Evolutionary conservation across 2,888 invertebrate species (phyloP).

Genomic region (Brenthis ino): DNA sequence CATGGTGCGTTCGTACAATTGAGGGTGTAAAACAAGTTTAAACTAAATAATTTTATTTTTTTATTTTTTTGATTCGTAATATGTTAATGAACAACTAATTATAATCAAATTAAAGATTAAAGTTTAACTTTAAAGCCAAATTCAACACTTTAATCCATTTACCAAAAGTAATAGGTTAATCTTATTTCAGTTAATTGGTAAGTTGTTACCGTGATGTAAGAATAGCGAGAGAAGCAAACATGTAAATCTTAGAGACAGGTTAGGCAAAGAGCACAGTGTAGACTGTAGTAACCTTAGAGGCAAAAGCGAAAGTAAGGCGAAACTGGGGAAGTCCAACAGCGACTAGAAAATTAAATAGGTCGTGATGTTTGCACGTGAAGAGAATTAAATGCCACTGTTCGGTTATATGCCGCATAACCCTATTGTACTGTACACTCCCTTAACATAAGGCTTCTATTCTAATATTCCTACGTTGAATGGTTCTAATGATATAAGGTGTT

Average conservation of each 20-base stretch:
- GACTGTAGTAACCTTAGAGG: constrained; percentile 36
- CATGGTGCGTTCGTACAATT: constrained; percentile 1
- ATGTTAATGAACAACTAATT: too few species aligned
- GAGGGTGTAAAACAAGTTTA: too few species aligned
- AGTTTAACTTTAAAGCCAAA: constrained; percentile 29
- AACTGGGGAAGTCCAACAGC: constrained; percentile 56
- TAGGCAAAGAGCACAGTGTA: constrained; percentile 32
- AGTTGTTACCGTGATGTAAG: constrained; percentile 15
- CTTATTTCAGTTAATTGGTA: constrained; percentile 25
- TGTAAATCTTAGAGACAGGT: constrained; percentile 26
- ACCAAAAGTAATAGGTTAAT: constrained; percentile 19
- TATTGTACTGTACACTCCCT: constrained; percentile 6
- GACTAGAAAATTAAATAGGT: constrained; percentile 47
- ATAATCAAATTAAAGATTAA: constrained; percentile 24
- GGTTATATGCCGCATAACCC: constrained; percentile 27
- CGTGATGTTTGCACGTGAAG: constrained; percentile 43
- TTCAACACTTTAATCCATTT: constrained; percentile 26
- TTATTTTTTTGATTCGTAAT: neutral
- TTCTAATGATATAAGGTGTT: constrained; percentile 12
- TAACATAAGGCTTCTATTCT: constrained; percentile 13
- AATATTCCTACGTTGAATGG: neutral
- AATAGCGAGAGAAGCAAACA: constrained; percentile 19
- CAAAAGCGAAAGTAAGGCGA: constrained; percentile 51
- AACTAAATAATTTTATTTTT: too few species aligned
- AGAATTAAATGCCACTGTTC: constrained; percentile 40